These are phyloP conservation scores for Bettongia penicillata DNA, from an alignment of 2,113 vertebrate genomes.

Conservation along the genomic window DNA sequence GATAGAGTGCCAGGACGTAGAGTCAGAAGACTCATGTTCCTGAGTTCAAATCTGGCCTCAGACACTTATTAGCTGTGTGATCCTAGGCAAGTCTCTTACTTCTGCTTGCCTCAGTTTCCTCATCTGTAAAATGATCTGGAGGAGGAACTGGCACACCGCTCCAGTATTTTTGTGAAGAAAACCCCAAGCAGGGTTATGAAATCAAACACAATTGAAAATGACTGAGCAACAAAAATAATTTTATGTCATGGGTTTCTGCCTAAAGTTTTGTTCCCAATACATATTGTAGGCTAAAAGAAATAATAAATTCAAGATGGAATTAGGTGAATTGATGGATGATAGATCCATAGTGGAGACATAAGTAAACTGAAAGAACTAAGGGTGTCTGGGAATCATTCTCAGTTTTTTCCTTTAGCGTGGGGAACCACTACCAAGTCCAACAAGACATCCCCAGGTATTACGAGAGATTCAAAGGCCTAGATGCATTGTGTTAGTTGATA, in stretches of 20 bases:
- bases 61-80: not conserved
- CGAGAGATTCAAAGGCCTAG: not conserved
- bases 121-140: not conserved
- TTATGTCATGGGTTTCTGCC: not conserved
- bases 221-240: not conserved
- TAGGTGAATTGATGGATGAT: not conserved
- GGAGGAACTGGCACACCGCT: not conserved
- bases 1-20: not conserved
- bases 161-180: not conserved
- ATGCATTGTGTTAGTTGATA: not conserved
- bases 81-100: not conserved
- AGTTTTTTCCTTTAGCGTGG: not conserved
- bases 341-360: not conserved
- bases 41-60: not conserved
- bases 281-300: not conserved
- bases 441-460: not conserved
- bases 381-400: not conserved
- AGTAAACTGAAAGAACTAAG: not conserved
- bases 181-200: not conserved
- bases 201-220: not conserved
- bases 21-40: not conserved
- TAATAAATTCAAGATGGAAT: not conserved
- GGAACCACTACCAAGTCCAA: not conserved
- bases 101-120: not conserved
- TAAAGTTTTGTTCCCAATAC: not conserved